Conservation (phyloP, 2,888 invertebrate species). For the Hofmannophila pseudospretella region DNA sequence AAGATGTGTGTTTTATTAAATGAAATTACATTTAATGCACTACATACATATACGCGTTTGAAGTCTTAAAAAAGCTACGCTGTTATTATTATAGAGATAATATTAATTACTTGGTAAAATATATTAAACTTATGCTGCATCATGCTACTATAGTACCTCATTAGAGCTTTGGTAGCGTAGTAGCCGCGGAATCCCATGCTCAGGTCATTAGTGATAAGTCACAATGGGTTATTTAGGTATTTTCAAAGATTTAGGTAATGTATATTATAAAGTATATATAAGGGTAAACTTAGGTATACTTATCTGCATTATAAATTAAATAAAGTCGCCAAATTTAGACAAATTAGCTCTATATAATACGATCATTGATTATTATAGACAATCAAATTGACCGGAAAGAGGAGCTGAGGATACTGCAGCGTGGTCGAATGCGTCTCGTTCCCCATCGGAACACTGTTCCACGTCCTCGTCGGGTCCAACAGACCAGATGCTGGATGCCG, state of each 20-base stretch:
- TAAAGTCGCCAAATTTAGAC: too few species aligned
- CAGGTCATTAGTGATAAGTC: too few species aligned
- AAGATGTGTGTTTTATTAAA: conserved; percentile 7
- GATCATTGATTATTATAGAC: too few species aligned
- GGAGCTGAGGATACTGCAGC: conserved; percentile 65
- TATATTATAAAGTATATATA: background rate
- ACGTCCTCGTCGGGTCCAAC: conserved; percentile 81
- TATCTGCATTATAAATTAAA: too few species aligned
- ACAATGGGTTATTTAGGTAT: too few species aligned
- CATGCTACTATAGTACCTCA: too few species aligned
- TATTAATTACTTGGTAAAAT: background rate
- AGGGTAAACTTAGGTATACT: too few species aligned
- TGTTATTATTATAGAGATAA: background rate
- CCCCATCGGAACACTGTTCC: conserved; percentile 83
- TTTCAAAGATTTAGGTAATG: too few species aligned
- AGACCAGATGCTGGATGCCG: conserved; percentile 64
- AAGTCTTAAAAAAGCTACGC: conserved; percentile 1
- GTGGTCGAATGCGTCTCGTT: conserved; percentile 76
- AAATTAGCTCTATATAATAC: background rate
- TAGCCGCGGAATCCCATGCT: too few species aligned
- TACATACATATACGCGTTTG: conserved; percentile 13
- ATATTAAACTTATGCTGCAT: too few species aligned
- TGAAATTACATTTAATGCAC: conserved; percentile 21
- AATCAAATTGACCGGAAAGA: conserved; percentile 58
- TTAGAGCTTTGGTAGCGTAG: too few species aligned